phyloP scores from a whole-genome alignment of 2,113 vertebrate species.

The Petrocephalus microphthalmus region DNA sequence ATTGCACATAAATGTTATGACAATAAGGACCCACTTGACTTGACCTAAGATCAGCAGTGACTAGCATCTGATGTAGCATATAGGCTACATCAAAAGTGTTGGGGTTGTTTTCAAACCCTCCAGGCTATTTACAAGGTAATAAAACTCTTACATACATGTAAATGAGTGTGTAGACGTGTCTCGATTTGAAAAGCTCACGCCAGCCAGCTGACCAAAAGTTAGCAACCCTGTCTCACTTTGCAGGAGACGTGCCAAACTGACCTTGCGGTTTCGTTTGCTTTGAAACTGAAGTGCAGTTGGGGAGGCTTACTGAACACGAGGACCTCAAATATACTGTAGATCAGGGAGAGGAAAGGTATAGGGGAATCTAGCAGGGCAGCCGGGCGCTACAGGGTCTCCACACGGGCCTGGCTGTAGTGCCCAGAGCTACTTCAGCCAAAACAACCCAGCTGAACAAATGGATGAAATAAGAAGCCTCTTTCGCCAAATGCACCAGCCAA shows the following conservation, averaged over 20 bases:
- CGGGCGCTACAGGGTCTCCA: background rate
- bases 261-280: background rate
- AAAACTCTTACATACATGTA: too few relatives aligned
- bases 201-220: too few relatives aligned
- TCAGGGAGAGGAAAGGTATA: background rate
- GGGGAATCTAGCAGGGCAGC: background rate
- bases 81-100: too few relatives aligned
- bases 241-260: background rate
- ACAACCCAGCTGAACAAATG: background rate
- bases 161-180: too few relatives aligned
- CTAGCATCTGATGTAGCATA: background rate
- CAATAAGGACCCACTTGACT: background rate
- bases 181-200: too few relatives aligned
- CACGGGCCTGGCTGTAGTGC: background rate
- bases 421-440: slow-evolving; percentile 11
- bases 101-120: too few relatives aligned
- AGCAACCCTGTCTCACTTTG: background rate
- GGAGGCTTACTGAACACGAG: background rate
- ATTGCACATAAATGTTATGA: background rate
- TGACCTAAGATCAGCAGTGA: background rate
- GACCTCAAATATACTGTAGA: background rate
- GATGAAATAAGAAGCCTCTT: background rate
- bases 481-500: background rate
- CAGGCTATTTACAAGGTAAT: too few relatives aligned
- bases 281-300: background rate